These are phyloP conservation scores for Leptinotarsa texana DNA, from an alignment of 1,140 invertebrate genomes.

Conservation along the genomic window DNA sequence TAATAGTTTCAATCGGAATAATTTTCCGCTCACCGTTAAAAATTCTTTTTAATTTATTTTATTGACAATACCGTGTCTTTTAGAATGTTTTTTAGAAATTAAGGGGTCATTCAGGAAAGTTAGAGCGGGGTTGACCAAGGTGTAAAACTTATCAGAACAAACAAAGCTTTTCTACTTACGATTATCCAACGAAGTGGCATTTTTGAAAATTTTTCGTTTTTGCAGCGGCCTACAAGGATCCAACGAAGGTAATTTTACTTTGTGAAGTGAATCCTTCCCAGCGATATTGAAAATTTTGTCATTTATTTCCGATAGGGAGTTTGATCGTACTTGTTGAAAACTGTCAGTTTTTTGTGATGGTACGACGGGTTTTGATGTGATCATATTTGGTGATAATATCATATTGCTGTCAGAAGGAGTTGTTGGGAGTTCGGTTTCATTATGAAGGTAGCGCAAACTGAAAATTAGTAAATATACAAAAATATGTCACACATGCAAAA, in stretches of 20 bases:
- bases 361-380: conserved; percentile 24
- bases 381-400: conserved; percentile 32
- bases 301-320: conserved; percentile 47
- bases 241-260: conserved; percentile 51
- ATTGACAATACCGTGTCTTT: too few species aligned
- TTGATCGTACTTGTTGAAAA: conserved; percentile 35
- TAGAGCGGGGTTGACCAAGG: too few species aligned
- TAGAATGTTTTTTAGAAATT: too few species aligned
- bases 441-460: conserved; percentile 58
- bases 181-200: conserved; percentile 52
- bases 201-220: conserved; percentile 51
- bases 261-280: conserved; percentile 46
- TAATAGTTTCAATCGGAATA: too few species aligned
- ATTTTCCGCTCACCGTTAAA: too few species aligned
- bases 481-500: background rate
- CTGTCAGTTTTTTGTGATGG: conserved; percentile 28
- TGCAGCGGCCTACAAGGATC: conserved; percentile 46
- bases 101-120: too few species aligned
- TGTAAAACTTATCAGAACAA: too few species aligned
- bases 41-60: too few species aligned
- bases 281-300: conserved; percentile 51
- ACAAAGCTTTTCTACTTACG: conserved; percentile 39
- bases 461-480: conserved; percentile 28
- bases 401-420: conserved; percentile 40
- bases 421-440: conserved; percentile 46